Evolutionary conservation across 1,140 invertebrate genomes (phyloP).

Genomic region (Apis mellifera): DNA sequence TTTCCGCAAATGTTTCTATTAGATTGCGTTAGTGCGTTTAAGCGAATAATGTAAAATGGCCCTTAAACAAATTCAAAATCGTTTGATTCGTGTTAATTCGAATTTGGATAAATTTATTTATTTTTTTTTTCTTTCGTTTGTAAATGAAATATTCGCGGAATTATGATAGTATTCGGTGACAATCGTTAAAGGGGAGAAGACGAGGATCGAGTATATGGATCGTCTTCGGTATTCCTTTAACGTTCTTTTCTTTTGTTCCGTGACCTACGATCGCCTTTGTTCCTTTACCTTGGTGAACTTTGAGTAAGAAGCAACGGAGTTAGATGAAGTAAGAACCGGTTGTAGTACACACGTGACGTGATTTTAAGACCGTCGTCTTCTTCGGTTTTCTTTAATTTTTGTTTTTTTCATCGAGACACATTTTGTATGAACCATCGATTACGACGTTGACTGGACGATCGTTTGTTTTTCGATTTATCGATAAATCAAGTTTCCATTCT

Average conservation of each 20-base stretch:
- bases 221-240: neutral
- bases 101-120: neutral
- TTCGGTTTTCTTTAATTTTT: neutral
- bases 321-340: neutral
- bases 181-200: neutral
- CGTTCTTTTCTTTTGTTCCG: neutral
- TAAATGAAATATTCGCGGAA: neutral
- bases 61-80: neutral
- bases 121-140: neutral
- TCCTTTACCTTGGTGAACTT: neutral
- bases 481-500: neutral
- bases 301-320: neutral
- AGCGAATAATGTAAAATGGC: neutral
- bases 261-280: neutral
- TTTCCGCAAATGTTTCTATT: neutral
- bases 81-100: neutral
- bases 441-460: neutral
- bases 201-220: neutral
- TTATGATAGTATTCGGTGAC: no score
- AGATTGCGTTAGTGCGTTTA: neutral
- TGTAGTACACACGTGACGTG: conserved; percentile 14
- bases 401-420: neutral
- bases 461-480: neutral
- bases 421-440: no score
- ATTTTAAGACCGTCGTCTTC: neutral